Evolutionary conservation across 2,797 vertebrate species (phyloP).

Genomic region (Enteromius treurensis): DNA sequence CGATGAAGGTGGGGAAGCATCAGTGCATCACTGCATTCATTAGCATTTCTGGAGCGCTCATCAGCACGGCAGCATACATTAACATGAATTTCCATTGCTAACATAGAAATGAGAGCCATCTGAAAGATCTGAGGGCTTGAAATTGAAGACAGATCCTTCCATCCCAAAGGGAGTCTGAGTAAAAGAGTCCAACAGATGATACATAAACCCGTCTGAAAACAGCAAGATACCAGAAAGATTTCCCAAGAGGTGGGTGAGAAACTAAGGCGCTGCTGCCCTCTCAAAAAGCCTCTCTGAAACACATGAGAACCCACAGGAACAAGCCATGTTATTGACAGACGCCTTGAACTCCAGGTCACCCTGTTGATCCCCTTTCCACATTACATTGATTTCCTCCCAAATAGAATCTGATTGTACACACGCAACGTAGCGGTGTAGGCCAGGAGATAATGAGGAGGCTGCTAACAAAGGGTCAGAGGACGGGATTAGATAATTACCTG

Average conservation of each 20-base stretch:
- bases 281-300: slow-evolving; percentile 10
- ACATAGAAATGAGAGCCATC: slow-evolving; percentile 39
- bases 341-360: slow-evolving; percentile 69
- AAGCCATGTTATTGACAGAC: slow-evolving; percentile 70
- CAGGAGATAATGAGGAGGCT: slow-evolving; percentile 62
- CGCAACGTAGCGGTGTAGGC: slow-evolving; percentile 12
- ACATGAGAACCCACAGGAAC: slow-evolving; percentile 50
- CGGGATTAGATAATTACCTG: slow-evolving; percentile 76
- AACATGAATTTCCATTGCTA: slow-evolving; percentile 59
- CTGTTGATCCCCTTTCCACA: slow-evolving; percentile 53
- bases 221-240: slow-evolving; percentile 48
- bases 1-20: neutral
- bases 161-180: slow-evolving; percentile 48
- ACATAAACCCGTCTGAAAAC: slow-evolving; percentile 45
- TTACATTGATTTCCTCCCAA: slow-evolving; percentile 67
- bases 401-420: slow-evolving; percentile 5
- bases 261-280: slow-evolving; percentile 6
- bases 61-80: slow-evolving; percentile 44
- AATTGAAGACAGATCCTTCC: slow-evolving; percentile 51
- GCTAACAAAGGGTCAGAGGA: slow-evolving; percentile 35
- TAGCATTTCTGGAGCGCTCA: slow-evolving; percentile 35
- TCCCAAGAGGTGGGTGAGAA: slow-evolving; percentile 39
- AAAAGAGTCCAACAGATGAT: slow-evolving; percentile 44
- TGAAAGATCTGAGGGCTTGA: slow-evolving; percentile 56
- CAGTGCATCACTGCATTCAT: slow-evolving; percentile 41